These are phyloP conservation scores for Mormyrus iriodes DNA, from an alignment of 2,113 vertebrate genomes.

Conservation along the genomic window DNA sequence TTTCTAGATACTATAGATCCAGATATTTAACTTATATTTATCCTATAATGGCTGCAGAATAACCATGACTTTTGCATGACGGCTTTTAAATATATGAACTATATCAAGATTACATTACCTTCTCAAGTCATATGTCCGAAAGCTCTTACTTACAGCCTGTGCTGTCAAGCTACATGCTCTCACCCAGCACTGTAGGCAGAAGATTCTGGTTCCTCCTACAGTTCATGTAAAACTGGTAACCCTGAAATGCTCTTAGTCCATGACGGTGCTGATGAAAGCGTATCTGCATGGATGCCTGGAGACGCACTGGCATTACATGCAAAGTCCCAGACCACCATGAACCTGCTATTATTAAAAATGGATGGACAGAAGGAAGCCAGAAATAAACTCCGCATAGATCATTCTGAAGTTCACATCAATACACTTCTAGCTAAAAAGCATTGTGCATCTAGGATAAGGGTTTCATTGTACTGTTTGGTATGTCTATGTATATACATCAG, in stretches of 20 bases:
- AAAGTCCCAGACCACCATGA: neutral
- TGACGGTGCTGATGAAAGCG: neutral
- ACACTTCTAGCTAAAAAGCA: neutral
- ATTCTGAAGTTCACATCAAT: constrained; percentile 3
- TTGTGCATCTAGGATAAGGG: neutral
- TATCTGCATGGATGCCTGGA: neutral
- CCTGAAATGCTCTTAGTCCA: neutral
- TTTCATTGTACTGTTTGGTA: neutral
- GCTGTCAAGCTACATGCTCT: neutral
- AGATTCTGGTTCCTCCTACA: neutral
- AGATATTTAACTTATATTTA: too few species aligned
- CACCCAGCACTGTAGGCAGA: neutral
- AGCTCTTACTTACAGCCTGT: neutral
- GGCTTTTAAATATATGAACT: neutral
- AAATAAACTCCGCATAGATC: neutral
- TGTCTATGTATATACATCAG: neutral
- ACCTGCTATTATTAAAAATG: constrained; percentile 1
- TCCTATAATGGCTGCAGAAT: neutral
- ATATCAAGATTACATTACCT: neutral
- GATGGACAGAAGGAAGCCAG: neutral
- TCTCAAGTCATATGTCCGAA: neutral
- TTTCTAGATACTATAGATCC: neutral
- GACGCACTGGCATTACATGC: neutral
- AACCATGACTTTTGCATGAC: neutral
- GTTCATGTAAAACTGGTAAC: neutral